A percentile compares a stretch with the other conserved stretches of the same genome.
phyloP scores from a whole-genome alignment of 2,113 vertebrate species.

The Megaceryle torquata region DNA sequence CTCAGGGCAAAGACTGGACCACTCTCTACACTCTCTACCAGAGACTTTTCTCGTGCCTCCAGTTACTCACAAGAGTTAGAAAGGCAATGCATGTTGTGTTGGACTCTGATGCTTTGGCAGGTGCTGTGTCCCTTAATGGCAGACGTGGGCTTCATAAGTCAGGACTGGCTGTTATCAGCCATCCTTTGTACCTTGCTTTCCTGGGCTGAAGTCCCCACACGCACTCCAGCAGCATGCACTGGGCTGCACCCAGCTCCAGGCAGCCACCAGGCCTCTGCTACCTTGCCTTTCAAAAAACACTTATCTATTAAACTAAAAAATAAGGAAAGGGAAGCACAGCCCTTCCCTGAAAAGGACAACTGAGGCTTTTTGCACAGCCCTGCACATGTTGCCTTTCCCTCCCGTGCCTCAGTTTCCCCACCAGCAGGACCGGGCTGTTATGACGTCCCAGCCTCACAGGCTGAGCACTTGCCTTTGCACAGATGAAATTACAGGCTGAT shows the following conservation, averaged over 20 bases:
- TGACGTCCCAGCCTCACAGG: fast-evolving
- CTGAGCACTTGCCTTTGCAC: not conserved
- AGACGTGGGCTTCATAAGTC: not conserved
- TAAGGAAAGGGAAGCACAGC: not conserved
- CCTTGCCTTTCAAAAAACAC: not conserved
- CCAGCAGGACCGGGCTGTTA: fast-evolving
- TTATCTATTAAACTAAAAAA: not conserved
- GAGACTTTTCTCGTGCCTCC: not conserved
- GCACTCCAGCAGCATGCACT: fast-evolving
- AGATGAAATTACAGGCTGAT: not conserved
- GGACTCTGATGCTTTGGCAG: not conserved
- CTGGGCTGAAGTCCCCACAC: not conserved
- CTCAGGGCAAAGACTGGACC: not conserved
- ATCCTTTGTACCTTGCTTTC: not conserved
- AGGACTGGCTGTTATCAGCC: not conserved
- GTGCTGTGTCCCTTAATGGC: not conserved
- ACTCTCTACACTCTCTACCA: not conserved
- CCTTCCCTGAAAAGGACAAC: not conserved
- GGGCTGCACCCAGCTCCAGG: fast-evolving
- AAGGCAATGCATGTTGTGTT: fast-evolving
- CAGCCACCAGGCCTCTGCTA: not conserved
- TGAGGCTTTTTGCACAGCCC: not conserved
- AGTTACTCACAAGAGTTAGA: not conserved
- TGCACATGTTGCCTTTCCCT: fast-evolving
- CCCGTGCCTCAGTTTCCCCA: not conserved